Conservation (phyloP, 2,888 invertebrate species). For the Rugalucina vietnamica region DNA sequence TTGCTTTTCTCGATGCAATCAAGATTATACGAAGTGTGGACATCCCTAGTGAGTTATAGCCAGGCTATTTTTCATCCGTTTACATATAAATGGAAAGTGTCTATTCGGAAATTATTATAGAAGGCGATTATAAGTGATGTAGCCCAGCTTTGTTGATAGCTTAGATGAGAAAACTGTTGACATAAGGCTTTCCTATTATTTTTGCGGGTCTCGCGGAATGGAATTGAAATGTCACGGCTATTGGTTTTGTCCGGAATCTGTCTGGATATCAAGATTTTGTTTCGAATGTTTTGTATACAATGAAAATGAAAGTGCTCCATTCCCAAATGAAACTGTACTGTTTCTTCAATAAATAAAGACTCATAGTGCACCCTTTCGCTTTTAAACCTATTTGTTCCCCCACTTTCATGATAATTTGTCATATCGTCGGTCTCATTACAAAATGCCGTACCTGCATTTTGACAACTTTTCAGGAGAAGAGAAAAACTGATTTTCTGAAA, state of each 20-base stretch:
- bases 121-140: conserved; percentile 24
- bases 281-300: too few relatives aligned
- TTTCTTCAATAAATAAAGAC: too few relatives aligned
- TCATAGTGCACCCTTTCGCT: too few relatives aligned
- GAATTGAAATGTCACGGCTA: neutral
- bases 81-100: conserved; percentile 59
- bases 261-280: too few relatives aligned
- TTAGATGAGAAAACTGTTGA: neutral
- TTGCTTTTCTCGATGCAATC: conserved; percentile 56
- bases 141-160: neutral
- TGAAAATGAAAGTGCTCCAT: too few relatives aligned
- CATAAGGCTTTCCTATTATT: conserved; percentile 2
- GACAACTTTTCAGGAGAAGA: too few relatives aligned
- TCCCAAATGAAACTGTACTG: too few relatives aligned
- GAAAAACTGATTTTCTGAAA: too few relatives aligned
- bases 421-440: too few relatives aligned
- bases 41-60: conserved; percentile 47
- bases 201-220: neutral
- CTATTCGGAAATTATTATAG: conserved; percentile 43
- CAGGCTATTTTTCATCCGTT: conserved; percentile 48
- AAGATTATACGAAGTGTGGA: conserved; percentile 54
- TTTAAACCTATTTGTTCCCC: too few relatives aligned
- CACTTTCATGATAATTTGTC: too few relatives aligned
- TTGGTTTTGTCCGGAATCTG: neutral
- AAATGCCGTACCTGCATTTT: too few relatives aligned